Evolutionary conservation across 1,140 invertebrate species (phyloP).

Genomic region (Chrysoperla carnea): DNA sequence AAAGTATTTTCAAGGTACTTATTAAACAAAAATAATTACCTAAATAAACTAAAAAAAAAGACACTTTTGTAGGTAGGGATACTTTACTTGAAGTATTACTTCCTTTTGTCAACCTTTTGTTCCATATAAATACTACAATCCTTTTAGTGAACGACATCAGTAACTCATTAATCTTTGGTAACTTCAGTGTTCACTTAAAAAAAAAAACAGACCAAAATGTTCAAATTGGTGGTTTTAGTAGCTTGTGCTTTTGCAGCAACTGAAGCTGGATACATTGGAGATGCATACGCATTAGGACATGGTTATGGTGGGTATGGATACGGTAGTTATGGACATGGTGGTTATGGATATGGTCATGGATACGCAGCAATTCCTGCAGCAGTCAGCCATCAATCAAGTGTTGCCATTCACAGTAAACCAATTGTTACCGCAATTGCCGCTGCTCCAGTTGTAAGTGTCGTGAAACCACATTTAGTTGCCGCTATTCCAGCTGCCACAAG

Average conservation of each 20-base stretch:
- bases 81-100: too few species aligned
- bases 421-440: constrained; percentile 16
- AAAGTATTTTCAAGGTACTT: too few species aligned
- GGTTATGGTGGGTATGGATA: constrained; percentile 4
- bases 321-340: constrained; percentile 3
- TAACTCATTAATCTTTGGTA: background rate
- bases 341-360: constrained; percentile 1
- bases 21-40: too few species aligned
- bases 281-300: background rate
- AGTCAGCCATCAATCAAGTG: constrained; percentile 18
- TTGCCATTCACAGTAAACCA: constrained; percentile 16
- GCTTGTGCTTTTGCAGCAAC: background rate
- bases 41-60: too few species aligned
- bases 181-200: background rate
- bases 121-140: background rate
- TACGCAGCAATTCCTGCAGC: background rate
- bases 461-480: constrained; percentile 8
- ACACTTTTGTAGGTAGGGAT: too few species aligned
- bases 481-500: constrained; percentile 5
- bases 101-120: too few species aligned
- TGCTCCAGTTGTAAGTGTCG: background rate
- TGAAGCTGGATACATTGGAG: constrained; percentile 1
- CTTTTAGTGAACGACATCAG: background rate
- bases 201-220: background rate
- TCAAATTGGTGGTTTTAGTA: background rate